phyloP scores from a whole-genome alignment of 2,113 vertebrate genomes.

The Corythaixoides concolor region DNA sequence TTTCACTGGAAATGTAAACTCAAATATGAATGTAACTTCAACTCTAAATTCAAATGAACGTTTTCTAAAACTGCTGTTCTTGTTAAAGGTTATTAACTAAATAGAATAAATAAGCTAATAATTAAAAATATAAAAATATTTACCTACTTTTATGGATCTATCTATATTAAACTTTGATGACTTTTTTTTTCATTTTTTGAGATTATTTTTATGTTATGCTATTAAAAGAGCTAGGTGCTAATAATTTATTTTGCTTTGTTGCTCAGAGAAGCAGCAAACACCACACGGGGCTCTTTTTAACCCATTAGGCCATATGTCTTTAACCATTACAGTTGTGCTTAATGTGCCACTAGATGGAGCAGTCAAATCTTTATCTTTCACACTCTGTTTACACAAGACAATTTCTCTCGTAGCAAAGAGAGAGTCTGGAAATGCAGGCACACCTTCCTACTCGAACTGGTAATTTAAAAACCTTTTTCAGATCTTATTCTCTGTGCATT shows the following conservation, averaged over 20 bases:
- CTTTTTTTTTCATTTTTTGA: neutral
- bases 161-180: neutral
- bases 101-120: neutral
- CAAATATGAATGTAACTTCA: neutral
- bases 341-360: slow-evolving; percentile 36
- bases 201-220: neutral
- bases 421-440: neutral
- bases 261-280: neutral
- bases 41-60: neutral
- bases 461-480: neutral
- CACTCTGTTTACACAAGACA: neutral
- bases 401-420: neutral
- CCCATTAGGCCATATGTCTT: neutral
- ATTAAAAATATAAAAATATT: neutral
- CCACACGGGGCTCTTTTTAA: rapidly evolving
- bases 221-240: neutral
- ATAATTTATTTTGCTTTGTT: neutral
- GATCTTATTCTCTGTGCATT: neutral
- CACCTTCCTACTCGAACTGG: neutral
- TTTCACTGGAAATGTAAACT: neutral
- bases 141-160: neutral
- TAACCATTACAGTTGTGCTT: neutral
- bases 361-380: neutral
- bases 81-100: neutral
- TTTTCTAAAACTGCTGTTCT: neutral